These are phyloP conservation scores for Vireo altiloquus DNA, from an alignment of 2,113 vertebrate species.

Conservation along the genomic window DNA sequence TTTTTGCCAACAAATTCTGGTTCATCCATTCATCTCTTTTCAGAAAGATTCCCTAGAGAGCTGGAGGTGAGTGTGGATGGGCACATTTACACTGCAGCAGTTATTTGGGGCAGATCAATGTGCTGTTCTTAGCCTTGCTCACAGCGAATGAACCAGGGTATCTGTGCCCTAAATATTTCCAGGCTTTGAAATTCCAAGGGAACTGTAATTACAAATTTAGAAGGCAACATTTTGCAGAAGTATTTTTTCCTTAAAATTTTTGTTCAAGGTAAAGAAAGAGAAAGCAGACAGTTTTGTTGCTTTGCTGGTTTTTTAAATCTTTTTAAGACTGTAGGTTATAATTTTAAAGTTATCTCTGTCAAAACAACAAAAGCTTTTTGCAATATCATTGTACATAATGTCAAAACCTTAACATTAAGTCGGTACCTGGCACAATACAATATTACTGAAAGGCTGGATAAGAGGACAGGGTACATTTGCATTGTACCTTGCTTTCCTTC, in stretches of 20 bases:
- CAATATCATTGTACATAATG: background rate
- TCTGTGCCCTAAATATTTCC: background rate
- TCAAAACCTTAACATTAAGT: background rate
- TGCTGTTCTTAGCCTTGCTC: background rate
- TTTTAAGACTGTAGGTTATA: background rate
- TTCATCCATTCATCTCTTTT: background rate
- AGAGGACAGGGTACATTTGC: background rate
- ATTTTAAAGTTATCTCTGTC: background rate
- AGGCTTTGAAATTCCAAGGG: background rate
- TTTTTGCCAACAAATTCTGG: background rate
- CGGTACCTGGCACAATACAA: background rate
- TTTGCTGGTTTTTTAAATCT: background rate
- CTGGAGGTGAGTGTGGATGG: background rate
- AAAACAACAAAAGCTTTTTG: background rate
- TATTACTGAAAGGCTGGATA: background rate
- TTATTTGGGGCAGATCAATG: accelerated
- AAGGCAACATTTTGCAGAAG: background rate
- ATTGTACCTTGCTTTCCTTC: background rate
- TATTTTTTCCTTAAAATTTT: background rate
- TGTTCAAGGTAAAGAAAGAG: background rate
- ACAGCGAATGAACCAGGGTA: background rate
- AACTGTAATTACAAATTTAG: background rate
- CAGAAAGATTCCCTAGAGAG: background rate
- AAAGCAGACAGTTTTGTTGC: background rate
- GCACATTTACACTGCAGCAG: background rate